A percentile compares a stretch with the other conserved stretches of the same genome.
phyloP scores from a whole-genome alignment of 2,113 vertebrate species.

The Girardinichthys multiradiatus region DNA sequence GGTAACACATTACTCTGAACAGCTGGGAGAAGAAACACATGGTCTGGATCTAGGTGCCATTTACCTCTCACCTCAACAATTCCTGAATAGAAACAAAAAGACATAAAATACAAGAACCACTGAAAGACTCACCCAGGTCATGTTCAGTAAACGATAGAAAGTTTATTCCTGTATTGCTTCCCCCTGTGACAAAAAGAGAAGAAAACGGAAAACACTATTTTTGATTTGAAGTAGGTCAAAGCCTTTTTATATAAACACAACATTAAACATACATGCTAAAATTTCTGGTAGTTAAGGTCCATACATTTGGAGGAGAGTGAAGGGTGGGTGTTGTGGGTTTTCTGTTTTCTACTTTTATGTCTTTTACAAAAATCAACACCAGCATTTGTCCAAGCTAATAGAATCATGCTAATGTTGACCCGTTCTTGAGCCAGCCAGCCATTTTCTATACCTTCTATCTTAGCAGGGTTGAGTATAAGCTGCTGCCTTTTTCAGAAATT shows the following conservation, averaged over 20 bases:
- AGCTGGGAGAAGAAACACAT: slow-evolving; percentile 46
- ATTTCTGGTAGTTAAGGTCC: too few relatives aligned
- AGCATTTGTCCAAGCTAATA: neutral
- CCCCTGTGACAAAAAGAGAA: slow-evolving; percentile 52
- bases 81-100: slow-evolving; percentile 23
- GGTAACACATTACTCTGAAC: slow-evolving; percentile 61
- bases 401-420: neutral
- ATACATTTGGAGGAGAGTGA: too few relatives aligned
- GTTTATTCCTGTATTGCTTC: slow-evolving; percentile 68
- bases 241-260: too few relatives aligned
- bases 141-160: slow-evolving; percentile 74
- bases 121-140: slow-evolving; percentile 72
- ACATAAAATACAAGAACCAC: slow-evolving; percentile 16
- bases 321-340: neutral
- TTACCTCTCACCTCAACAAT: slow-evolving; percentile 44
- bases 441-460: neutral
- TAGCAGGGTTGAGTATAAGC: too few relatives aligned
- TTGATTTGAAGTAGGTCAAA: neutral
- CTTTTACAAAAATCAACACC: neutral
- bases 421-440: too few relatives aligned
- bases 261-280: too few relatives aligned
- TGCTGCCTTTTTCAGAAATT: too few relatives aligned
- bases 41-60: slow-evolving; percentile 49
- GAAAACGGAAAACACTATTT: neutral
- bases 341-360: neutral